Percentiles rank a stretch among this genome's conserved stretches.
Conservation (phyloP, 1,140 invertebrate genomes). For the Ceratina calcarata region DNA sequence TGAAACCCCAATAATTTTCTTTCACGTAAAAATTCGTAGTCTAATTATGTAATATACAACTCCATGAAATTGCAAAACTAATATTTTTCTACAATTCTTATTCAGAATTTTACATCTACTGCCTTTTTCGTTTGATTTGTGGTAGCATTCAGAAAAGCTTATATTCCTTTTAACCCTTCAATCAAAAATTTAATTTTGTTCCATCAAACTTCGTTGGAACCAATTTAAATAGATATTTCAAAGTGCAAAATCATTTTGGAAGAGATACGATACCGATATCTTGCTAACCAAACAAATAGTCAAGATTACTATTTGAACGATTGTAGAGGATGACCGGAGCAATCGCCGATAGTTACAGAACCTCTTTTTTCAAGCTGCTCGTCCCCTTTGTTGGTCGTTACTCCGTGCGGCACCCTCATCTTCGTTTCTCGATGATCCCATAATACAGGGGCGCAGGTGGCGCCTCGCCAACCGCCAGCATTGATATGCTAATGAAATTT, state of each 20-base stretch:
- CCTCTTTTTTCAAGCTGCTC: conserved; percentile 44
- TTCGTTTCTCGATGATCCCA: conserved; percentile 73
- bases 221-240: not conserved
- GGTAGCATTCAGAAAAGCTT: not conserved
- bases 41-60: no score
- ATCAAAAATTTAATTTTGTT: not conserved
- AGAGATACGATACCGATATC: not conserved
- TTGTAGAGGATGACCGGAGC: conserved; percentile 13
- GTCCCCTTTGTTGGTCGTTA: conserved; percentile 43
- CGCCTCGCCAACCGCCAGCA: conserved; percentile 79
- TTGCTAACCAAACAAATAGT: conserved; percentile 42
- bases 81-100: no score
- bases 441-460: conserved; percentile 79
- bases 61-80: not conserved
- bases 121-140: no score
- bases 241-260: not conserved
- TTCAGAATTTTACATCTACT: not conserved
- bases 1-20: no score
- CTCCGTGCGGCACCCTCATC: conserved; percentile 37
- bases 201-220: not conserved
- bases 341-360: conserved; percentile 30
- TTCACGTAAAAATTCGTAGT: no score
- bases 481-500: conserved; percentile 82
- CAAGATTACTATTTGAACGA: conserved; percentile 15
- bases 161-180: no score